Evolutionary conservation across 1,140 invertebrate genomes (phyloP).

Genomic region (Drosophila pallidifrons): DNA sequence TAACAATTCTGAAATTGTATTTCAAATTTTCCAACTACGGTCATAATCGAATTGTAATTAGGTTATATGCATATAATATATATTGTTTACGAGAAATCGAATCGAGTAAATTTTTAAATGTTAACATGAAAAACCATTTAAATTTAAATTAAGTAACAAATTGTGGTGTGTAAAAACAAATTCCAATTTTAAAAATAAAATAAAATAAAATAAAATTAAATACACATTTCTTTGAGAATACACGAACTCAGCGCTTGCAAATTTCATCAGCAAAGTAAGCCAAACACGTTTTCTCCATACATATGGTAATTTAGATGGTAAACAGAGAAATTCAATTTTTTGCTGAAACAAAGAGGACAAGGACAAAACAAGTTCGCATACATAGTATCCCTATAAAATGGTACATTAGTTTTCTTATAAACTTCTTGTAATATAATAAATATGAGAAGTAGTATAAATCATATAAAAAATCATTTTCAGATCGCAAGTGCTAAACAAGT

Average conservation of each 20-base stretch:
- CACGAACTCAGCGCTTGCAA: conserved; percentile 9
- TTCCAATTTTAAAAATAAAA: conserved; percentile 80
- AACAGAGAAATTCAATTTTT: conserved; percentile 63
- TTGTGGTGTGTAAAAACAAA: conserved; percentile 73
- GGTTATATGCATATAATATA: conserved; percentile 17
- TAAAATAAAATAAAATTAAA: conserved; percentile 70
- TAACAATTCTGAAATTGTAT: conserved; percentile 28
- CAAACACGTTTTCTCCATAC: conserved; percentile 55
- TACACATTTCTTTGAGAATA: conserved; percentile 69
- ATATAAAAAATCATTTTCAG: neutral
- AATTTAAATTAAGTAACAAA: conserved; percentile 54
- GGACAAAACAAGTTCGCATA: conserved; percentile 8
- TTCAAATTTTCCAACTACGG: conserved; percentile 33
- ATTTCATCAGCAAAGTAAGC: conserved; percentile 35
- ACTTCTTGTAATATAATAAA: too few relatives aligned
- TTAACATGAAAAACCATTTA: conserved; percentile 35
- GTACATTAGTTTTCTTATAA: neutral
- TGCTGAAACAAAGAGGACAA: conserved; percentile 9
- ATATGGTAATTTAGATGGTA: conserved; percentile 63
- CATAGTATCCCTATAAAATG: neutral
- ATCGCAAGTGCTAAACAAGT: neutral
- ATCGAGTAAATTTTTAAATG: conserved; percentile 44
- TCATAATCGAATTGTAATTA: conserved; percentile 33
- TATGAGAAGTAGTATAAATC: neutral
- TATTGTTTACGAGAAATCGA: conserved; percentile 27